These are phyloP conservation scores for Willisornis vidua DNA, from an alignment of 2,113 vertebrate genomes.

Conservation along the genomic window DNA sequence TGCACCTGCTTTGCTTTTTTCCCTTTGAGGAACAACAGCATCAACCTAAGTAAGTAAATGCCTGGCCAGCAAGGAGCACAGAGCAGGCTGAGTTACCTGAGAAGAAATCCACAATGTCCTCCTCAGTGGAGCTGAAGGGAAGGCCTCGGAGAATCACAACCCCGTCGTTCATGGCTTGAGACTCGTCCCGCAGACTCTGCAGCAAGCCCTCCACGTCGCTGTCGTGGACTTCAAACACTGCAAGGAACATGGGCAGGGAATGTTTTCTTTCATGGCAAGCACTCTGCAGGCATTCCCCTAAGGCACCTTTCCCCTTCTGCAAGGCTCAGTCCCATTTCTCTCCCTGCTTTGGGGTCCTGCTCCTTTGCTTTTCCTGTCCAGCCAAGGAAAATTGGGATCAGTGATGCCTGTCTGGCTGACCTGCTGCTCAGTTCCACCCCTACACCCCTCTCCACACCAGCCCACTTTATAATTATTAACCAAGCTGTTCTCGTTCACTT, in stretches of 20 bases:
- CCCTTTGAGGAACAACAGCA: background rate
- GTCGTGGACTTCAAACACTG: constrained; percentile 87
- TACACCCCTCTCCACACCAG: background rate
- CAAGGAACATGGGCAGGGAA: background rate
- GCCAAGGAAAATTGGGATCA: rapidly evolving
- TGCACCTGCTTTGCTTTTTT: rapidly evolving
- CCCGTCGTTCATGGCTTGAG: constrained; percentile 49
- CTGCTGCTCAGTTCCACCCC: background rate
- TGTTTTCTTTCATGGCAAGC: rapidly evolving
- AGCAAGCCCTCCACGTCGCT: constrained; percentile 83
- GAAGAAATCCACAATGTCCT: constrained; percentile 86
- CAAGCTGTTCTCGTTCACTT: background rate
- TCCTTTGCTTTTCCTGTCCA: background rate
- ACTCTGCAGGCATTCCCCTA: background rate
- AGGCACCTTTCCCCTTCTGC: rapidly evolving
- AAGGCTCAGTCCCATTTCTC: rapidly evolving
- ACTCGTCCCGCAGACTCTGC: constrained; percentile 70
- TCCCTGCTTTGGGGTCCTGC: rapidly evolving
- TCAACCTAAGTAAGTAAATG: background rate
- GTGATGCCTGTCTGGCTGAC: rapidly evolving
- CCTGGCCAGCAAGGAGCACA: background rate
- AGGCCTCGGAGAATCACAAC: constrained; percentile 89
- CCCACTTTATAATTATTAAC: rapidly evolving
- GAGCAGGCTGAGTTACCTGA: constrained; percentile 71
- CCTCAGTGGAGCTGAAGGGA: constrained; percentile 82